Evolutionary conservation across 2,888 invertebrate genomes (phyloP).

Genomic region (Polia nebulosa): DNA sequence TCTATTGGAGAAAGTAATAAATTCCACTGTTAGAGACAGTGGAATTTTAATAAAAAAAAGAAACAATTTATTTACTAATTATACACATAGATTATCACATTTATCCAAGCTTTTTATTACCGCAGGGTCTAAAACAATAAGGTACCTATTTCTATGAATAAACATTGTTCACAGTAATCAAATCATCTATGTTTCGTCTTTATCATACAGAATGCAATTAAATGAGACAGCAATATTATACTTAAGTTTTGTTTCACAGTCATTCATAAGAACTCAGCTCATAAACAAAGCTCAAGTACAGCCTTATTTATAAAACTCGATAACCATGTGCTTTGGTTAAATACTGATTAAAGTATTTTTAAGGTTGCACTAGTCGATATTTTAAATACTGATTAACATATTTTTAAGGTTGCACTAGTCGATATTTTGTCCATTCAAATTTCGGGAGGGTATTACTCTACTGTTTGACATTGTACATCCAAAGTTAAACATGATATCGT

Average conservation of each 20-base stretch:
- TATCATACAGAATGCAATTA: constrained; percentile 1
- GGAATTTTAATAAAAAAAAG: constrained; percentile 44
- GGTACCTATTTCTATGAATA: constrained; percentile 20
- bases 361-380: no score
- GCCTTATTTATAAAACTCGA: no score
- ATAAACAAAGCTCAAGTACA: no score
- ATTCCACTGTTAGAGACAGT: constrained; percentile 26
- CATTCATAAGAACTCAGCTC: constrained; percentile 14
- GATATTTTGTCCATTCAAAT: no score
- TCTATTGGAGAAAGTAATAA: constrained; percentile 47
- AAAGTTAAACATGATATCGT: no score
- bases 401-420: no score
- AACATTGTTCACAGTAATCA: background rate
- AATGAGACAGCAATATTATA: constrained; percentile 25
- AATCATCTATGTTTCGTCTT: background rate
- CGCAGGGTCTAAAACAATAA: constrained; percentile 35
- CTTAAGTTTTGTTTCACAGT: constrained; percentile 4
- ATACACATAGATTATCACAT: constrained; percentile 71
- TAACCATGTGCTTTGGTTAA: no score
- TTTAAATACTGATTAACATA: no score
- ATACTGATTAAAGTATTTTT: no score
- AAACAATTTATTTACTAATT: constrained; percentile 45
- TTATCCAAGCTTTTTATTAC: constrained; percentile 71
- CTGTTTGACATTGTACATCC: no score
- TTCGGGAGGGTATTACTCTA: no score